Evolutionary conservation across 1,140 invertebrate species (phyloP), one percentile per base, ranked within the genome.

Genomic region (Temnothorax nylanderi): DNA sequence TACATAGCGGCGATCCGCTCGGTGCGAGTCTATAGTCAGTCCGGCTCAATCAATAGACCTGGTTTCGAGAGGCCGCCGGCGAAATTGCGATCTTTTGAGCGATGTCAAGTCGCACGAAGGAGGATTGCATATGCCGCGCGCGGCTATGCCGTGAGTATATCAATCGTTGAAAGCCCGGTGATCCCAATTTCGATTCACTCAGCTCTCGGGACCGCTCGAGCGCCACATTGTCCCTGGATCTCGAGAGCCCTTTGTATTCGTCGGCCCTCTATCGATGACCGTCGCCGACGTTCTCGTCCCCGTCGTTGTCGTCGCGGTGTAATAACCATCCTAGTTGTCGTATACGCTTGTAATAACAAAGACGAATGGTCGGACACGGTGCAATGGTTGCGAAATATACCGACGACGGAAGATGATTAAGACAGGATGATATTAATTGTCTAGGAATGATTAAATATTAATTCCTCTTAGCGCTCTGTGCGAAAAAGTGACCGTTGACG

Each of bases 121-220:
- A 74, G 49, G 37, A 44, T 34, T 60, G 76, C 69, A 89, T 74
- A 76, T 64, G 72, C 58, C 16, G 58, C 56, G 56, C 64, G 56
- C 64, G 64, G n/a, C 34, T 69, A 69, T 69, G 49, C 65, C 54
- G 26, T n/a, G 71, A 69, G 60, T 75, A 89, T 69, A 87, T 90
- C 86, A 81, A 47, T 11, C 76, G 67, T 69, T 89, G 87, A 89
- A 81, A 86, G 88, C 77, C 47, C 74, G 67, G 51, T 84, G 85
- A 89, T 81, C 88, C 78, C 85, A 90, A 90, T 90, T 90, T 85
- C 89, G 67, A 90, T 90, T 89, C 88, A 86, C 62, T 84, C 85
- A 58, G 76, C 58, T 51, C 51, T 47, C 51, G 37, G 65, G 10
- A 65, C 51, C 67, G 87, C 60, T 87, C 78, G 78, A 81, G 72